Conservation (phyloP, 1,140 invertebrate genomes). For the Berghia stephanieae region DNA sequence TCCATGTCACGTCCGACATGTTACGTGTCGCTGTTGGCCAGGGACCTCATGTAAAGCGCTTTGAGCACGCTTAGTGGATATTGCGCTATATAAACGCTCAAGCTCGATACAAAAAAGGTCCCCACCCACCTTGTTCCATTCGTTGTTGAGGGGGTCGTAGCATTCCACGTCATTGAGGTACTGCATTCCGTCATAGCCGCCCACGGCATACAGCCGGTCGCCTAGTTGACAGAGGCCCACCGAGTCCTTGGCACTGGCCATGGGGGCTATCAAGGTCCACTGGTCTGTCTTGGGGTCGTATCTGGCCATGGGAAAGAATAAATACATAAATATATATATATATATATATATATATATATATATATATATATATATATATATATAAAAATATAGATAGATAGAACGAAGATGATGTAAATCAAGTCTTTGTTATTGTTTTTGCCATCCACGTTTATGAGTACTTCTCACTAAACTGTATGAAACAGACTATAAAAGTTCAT, state of each 20-base stretch:
- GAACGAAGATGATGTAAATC: too few species aligned
- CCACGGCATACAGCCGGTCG: conserved; percentile 64
- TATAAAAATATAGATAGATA: too few species aligned
- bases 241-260: conserved; percentile 64
- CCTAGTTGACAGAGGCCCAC: conserved; percentile 65
- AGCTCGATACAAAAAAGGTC: not conserved
- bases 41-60: too few species aligned
- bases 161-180: conserved; percentile 66
- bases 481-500: too few species aligned
- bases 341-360: not conserved
- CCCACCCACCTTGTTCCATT: conserved; percentile 66
- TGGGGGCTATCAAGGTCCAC: conserved; percentile 66
- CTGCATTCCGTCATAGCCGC: conserved; percentile 66
- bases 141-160: conserved; percentile 65
- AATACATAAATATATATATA: not conserved
- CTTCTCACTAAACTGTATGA: too few species aligned
- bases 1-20: too few species aligned
- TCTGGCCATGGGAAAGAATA: conserved; percentile 37
- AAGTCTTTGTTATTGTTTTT: too few species aligned
- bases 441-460: too few species aligned
- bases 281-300: conserved; percentile 68
- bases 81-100: too few species aligned
- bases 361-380: too few species aligned
- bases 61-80: too few species aligned
- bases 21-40: too few species aligned